A percentile compares a stretch with the other conserved stretches of the same genome.
phyloP scores from a whole-genome alignment of 1,140 invertebrate species.

The Coenobita brevimanus region DNA sequence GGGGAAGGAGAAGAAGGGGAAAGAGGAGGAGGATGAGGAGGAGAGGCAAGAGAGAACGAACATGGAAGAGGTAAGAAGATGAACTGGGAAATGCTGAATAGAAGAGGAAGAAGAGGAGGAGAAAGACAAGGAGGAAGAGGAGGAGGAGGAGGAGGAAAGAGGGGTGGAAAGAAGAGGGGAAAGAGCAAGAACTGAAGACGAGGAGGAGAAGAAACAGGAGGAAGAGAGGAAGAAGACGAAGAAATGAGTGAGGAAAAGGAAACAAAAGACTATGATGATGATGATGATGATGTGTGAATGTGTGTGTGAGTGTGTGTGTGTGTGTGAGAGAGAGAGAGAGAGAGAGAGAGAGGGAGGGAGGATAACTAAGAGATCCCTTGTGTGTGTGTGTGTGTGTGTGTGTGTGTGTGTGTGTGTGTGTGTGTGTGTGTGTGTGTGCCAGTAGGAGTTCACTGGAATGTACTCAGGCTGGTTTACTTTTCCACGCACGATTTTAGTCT shows the following conservation, averaged over 20 bases:
- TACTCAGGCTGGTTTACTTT: not conserved
- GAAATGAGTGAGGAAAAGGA: too few species aligned
- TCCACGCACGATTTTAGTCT: not conserved
- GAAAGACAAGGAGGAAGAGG: too few species aligned
- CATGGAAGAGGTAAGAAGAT: not conserved
- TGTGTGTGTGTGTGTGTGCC: not conserved
- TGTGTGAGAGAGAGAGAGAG: not conserved
- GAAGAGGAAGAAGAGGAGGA: not conserved
- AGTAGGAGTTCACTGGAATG: not conserved
- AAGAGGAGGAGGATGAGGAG: too few species aligned
- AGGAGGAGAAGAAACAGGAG: too few species aligned
- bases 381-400: not conserved
- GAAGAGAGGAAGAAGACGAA: too few species aligned
- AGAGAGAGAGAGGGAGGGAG: not conserved
- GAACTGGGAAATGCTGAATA: not conserved
- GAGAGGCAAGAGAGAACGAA: not conserved
- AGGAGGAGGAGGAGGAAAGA: too few species aligned
- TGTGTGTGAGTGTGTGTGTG: not conserved
- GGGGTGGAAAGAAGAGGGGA: too few species aligned
- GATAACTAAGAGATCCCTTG: not conserved
- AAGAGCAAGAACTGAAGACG: too few species aligned
- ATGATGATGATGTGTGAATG: not conserved
- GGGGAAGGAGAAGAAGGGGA: too few species aligned
- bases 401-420: constrained; percentile 1
- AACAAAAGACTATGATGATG: too few species aligned